These are phyloP conservation scores for Drosophila nebulosa DNA, from an alignment of 1,140 invertebrate genomes.

Conservation along the genomic window DNA sequence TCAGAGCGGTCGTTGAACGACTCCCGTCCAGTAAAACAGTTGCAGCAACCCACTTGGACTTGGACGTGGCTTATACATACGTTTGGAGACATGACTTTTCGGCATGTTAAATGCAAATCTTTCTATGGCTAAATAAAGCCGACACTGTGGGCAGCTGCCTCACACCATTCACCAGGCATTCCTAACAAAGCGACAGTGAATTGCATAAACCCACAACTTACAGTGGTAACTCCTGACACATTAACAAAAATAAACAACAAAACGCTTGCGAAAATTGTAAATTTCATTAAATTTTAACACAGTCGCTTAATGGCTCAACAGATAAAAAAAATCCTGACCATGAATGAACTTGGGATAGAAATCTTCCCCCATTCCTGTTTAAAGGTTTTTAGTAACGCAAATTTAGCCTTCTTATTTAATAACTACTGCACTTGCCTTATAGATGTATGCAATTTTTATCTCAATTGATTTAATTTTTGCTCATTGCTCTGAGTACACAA, in stretches of 20 bases:
- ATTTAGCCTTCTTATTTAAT: not conserved
- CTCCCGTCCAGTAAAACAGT: conserved; percentile 39
- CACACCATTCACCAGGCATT: conserved; percentile 10
- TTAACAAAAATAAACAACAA: not conserved
- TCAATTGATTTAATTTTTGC: conserved; percentile 53
- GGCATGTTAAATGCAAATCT: conserved; percentile 64
- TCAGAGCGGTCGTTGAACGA: conserved; percentile 20
- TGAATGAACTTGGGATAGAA: too few species aligned
- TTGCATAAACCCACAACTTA: conserved; percentile 6
- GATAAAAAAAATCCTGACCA: too few species aligned
- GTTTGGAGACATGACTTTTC: conserved; percentile 60
- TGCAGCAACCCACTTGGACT: conserved; percentile 29
- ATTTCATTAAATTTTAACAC: too few species aligned
- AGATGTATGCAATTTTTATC: conserved; percentile 44
- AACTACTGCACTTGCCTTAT: conserved; percentile 18
- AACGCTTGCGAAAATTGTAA: not conserved
- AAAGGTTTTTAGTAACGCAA: too few species aligned
- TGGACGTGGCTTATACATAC: conserved; percentile 22
- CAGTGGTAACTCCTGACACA: conserved; percentile 30
- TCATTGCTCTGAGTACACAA: conserved; percentile 49
- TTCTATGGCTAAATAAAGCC: conserved; percentile 11
- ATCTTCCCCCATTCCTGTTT: too few species aligned
- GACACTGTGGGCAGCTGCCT: conserved; percentile 1
- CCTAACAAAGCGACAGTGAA: conserved; percentile 16
- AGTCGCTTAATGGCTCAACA: too few species aligned